Base-by-base conservation (phyloP, 2,113 vertebrate genomes). In the Rhodinocichla rosea region DNA sequence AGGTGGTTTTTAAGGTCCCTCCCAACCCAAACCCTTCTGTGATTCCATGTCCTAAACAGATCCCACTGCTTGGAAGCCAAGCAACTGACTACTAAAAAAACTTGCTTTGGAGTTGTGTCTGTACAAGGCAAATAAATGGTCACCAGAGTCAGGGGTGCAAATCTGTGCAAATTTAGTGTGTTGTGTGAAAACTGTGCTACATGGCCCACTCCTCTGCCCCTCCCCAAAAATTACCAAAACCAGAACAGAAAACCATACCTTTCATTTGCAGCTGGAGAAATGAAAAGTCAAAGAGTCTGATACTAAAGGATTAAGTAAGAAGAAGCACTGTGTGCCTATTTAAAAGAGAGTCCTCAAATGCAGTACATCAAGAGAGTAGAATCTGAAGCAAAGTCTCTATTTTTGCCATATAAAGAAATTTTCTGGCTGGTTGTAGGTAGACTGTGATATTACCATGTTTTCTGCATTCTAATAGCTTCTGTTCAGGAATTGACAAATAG, bases 41-140 rank as follows among this genome's bases (percentile, higher is more conserved):
- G 27, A 57, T 8, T 57, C 21, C 28, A 0, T 4, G 1, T 42
- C 20, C 24, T 42, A 55, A 92, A 40, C 10, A 39, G 18, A 39
- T 26, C 20, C 18, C 3, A 1, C 26, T 55, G 21, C 32, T 76
- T 59, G 9, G 40, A 52, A 83, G n/a, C 5, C 44, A 64, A 64
- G 21, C 7, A 84, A 68, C 5, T 63, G 56, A 70, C 91, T 85
- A 60, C 71, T 90, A 44, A 56, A 96, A 76, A 94, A 78, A 35
- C 32, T 40, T 83, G 32, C 26, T 86, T 86, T 73, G 23, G 23
- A 83, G 22, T 15, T 64, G 21, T 9, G 10, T 32, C 20, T 35
- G 10, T 22, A 78, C 3, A 8, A 13, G 19, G 27, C 10, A 59
- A 81, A 79, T 1, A 50, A 89, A 83, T 2, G 1, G 42, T 30